These are phyloP conservation scores for Tonatia bakeri DNA, from an alignment of 2,113 vertebrate genomes.

Conservation along the genomic window DNA sequence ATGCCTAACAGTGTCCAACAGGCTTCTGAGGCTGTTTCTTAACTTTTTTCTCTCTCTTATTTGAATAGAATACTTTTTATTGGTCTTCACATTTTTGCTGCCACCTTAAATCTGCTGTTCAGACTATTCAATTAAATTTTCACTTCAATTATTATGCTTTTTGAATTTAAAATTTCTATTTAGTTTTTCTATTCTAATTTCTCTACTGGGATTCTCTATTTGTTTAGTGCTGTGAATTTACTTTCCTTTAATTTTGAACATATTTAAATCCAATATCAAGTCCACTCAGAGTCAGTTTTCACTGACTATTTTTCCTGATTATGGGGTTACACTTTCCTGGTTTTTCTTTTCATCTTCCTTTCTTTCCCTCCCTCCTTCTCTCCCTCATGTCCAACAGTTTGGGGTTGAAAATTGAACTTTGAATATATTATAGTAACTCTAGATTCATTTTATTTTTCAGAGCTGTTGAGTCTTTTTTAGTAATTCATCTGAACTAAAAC, in stretches of 20 bases:
- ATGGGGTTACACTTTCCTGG: background rate
- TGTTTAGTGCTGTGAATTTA: background rate
- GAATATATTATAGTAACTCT: background rate
- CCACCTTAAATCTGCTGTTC: background rate
- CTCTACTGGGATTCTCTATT: background rate
- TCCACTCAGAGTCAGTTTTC: background rate
- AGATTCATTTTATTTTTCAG: conserved; percentile 6
- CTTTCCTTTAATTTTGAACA: conserved; percentile 13
- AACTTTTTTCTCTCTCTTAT: background rate
- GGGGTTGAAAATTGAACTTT: background rate
- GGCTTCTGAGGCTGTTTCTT: background rate
- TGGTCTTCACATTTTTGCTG: background rate
- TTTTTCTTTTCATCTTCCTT: background rate
- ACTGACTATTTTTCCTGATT: background rate
- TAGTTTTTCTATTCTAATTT: conserved; percentile 8
- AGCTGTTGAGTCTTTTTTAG: background rate
- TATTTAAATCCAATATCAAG: background rate
- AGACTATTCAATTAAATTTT: background rate
- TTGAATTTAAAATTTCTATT: conserved; percentile 6
- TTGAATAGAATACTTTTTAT: background rate
- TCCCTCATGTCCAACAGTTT: background rate
- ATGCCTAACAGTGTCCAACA: background rate
- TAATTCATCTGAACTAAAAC: background rate
- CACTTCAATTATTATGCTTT: background rate
- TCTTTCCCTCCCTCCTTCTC: background rate